These are phyloP conservation scores for Bathynomus jamesi DNA, from an alignment of 1,140 invertebrate species.

Conservation along the genomic window DNA sequence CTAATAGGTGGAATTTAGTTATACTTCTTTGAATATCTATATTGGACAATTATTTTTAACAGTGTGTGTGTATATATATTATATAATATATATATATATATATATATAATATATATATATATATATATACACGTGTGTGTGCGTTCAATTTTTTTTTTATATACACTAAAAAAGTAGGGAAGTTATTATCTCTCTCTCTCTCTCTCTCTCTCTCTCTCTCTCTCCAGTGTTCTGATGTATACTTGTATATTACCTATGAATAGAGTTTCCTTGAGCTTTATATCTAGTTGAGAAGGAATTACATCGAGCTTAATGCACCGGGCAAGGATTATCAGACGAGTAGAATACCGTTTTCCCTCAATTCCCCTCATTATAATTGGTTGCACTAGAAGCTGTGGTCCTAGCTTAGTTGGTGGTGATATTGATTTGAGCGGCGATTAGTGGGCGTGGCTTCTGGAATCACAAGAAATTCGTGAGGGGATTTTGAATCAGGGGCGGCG, in stretches of 20 bases:
- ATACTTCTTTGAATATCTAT: no score
- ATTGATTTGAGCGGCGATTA: background rate
- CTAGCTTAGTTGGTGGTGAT: background rate
- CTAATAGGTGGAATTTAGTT: no score
- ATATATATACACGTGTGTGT: no score
- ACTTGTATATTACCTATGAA: background rate
- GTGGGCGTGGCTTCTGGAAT: background rate
- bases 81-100: no score
- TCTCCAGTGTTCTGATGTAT: no score
- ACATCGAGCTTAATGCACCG: background rate
- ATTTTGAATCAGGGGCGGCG: background rate
- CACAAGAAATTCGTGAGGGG: background rate
- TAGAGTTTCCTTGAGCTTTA: background rate
- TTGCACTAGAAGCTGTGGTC: background rate
- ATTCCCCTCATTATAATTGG: background rate
- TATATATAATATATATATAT: no score
- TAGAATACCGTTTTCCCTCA: background rate
- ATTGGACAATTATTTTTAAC: no score
- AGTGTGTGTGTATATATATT: no score
- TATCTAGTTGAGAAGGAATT: background rate
- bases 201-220: no score
- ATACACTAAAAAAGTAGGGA: no score
- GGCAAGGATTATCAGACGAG: background rate
- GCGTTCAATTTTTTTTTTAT: background rate
- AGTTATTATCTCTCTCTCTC: no score